These are phyloP conservation scores for Nipponacmea schrenckii DNA, from an alignment of 2,888 invertebrate genomes.

Conservation along the genomic window DNA sequence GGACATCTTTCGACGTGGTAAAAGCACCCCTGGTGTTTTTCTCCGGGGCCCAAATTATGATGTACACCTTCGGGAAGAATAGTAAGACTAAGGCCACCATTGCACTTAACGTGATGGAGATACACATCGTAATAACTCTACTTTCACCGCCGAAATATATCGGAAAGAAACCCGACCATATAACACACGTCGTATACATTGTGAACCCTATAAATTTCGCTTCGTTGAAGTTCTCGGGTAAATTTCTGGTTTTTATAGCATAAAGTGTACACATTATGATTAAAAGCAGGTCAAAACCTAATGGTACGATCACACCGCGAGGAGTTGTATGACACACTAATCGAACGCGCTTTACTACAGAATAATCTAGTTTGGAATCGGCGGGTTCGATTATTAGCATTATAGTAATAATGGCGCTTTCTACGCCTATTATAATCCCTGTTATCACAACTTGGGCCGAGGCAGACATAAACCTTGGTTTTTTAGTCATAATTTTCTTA, in stretches of 20 bases:
- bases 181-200: constrained; percentile 95
- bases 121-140: constrained; percentile 74
- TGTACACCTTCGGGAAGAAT: constrained; percentile 82
- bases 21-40: constrained; percentile 81
- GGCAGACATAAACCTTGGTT: constrained; percentile 85
- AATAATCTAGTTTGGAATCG: constrained; percentile 70
- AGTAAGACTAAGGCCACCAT: constrained; percentile 79
- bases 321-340: constrained; percentile 76
- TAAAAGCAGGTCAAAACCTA: constrained; percentile 79
- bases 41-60: constrained; percentile 80
- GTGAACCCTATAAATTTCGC: constrained; percentile 85
- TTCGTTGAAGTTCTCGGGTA: constrained; percentile 97
- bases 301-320: constrained; percentile 79
- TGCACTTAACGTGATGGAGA: constrained; percentile 80
- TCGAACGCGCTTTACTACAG: constrained; percentile 70
- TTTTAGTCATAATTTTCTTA: constrained; percentile 87
- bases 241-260: constrained; percentile 82
- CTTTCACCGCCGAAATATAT: constrained; percentile 88
- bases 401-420: constrained; percentile 78
- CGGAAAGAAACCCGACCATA: constrained; percentile 98
- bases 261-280: constrained; percentile 90
- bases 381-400: constrained; percentile 75
- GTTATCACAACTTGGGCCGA: constrained; percentile 78
- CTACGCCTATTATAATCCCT: constrained; percentile 84
- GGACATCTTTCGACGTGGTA: constrained; percentile 79